These are phyloP conservation scores for Threskiornis aethiopicus DNA, from an alignment of 2,797 vertebrate genomes.

Conservation along the genomic window DNA sequence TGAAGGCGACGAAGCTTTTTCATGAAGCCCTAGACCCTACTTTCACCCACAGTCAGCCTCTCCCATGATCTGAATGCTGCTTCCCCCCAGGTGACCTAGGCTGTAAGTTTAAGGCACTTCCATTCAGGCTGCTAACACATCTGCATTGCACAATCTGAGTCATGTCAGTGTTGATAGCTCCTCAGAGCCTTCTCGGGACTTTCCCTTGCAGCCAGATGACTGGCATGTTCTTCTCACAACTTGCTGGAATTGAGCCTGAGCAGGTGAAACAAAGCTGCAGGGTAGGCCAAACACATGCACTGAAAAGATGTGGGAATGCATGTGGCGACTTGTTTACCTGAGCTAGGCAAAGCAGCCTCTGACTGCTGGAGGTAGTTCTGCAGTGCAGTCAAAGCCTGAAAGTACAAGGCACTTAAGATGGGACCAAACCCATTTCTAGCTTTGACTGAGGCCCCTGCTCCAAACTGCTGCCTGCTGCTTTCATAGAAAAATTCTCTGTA, in stretches of 20 bases:
- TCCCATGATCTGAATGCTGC: background rate
- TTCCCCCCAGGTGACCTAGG: background rate
- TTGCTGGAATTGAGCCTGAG: background rate
- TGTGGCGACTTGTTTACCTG: background rate
- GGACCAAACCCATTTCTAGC: background rate
- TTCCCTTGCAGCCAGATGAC: background rate
- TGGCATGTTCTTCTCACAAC: background rate
- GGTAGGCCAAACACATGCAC: background rate
- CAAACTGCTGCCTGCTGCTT: background rate
- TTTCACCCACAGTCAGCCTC: background rate
- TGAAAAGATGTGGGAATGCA: background rate
- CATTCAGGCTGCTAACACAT: background rate
- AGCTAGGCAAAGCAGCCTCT: background rate
- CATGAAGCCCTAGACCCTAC: background rate
- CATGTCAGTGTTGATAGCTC: background rate
- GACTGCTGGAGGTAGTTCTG: background rate
- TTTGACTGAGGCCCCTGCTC: background rate
- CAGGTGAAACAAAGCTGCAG: background rate
- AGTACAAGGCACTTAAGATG: background rate
- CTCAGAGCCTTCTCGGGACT: background rate
- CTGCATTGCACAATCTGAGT: background rate
- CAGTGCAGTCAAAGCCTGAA: background rate
- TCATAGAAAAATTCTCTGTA: background rate
- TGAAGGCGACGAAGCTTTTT: background rate
- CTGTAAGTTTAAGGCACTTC: background rate